Evolutionary conservation across 2,888 invertebrate genomes (phyloP), one percentile per base, ranked within the genome.

Genomic region (Cantharis rustica): DNA sequence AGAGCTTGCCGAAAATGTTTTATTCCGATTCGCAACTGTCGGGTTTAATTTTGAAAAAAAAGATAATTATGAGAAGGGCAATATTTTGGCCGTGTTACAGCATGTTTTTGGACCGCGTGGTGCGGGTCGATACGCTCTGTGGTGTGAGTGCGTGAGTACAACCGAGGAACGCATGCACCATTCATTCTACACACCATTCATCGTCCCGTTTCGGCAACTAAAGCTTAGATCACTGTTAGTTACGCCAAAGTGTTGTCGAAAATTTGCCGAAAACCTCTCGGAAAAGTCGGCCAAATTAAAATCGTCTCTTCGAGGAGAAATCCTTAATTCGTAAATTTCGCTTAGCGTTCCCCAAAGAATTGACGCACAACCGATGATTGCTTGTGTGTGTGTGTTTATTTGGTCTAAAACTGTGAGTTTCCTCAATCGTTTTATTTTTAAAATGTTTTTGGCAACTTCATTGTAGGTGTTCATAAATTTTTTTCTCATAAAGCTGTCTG

Each of bases 131-230:
- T 83, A 83, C 78, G 72, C 80, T 79, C 77, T 79, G 81, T 82
- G 83, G 82, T 83, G 81, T 83, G 82, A 81, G 83, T 83, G 83
- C 82, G 83, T 83, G 82, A 82, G 82, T 83, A 82, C 80, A 80
- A 82, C 82, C 81, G 82, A 83, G 82, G 81, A 82, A 82, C 83
- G 83, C 83, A 81, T 81, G 82, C 81, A 82, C 82, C 83, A 83
- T 83, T 83, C 83, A 83, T 83, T 82, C 79, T 77, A 79, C 79
- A 80, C 80, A 79, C 79, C 79, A 79, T 79, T 79, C 79, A 79
- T 79, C 77, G 79, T 76, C 79, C 79, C 79, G 79, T 79, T 79
- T 79, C 79, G 77, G 79, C 79, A 79, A 77, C 77, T 73, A 79
- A 71, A 75, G 68, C 76, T 79, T 79, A 79, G 79, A 79, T 69